phyloP scores from a whole-genome alignment of 2,888 invertebrate genomes.

The Calameuta idolon region DNA sequence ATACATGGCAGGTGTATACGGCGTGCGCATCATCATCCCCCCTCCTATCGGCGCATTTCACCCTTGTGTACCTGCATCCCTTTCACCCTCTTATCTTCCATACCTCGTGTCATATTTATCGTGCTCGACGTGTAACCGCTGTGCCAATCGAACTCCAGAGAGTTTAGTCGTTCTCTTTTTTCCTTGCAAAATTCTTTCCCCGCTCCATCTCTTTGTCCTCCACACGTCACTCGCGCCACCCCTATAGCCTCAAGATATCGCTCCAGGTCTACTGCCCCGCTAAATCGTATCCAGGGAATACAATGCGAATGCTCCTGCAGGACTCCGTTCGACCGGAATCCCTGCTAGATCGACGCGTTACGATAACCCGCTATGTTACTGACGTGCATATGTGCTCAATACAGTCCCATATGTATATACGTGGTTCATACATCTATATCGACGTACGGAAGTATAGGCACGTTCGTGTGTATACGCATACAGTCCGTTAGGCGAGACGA shows the following conservation, averaged over 20 bases:
- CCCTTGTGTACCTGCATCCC: slow-evolving; percentile 1
- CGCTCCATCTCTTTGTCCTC: background rate
- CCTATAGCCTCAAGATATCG: background rate
- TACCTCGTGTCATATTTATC: background rate
- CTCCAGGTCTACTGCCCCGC: background rate
- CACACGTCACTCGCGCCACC: background rate
- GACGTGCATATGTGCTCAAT: background rate
- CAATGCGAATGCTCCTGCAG: background rate
- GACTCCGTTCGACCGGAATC: background rate
- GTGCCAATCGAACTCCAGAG: background rate
- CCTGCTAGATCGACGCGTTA: background rate
- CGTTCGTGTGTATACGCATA: background rate
- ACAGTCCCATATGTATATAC: background rate
- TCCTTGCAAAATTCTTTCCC: no score
- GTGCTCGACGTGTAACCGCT: background rate
- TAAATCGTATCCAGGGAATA: background rate
- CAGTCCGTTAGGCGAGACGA: background rate
- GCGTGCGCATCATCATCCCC: background rate
- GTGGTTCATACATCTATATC: background rate
- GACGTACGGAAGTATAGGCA: background rate
- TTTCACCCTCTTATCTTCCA: slow-evolving; percentile 11
- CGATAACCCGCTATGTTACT: background rate
- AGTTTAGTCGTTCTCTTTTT: background rate
- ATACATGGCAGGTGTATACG: background rate
- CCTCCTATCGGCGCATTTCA: background rate